Conservation (phyloP, 2,888 invertebrate species). For the Mimachlamys varia region DNA sequence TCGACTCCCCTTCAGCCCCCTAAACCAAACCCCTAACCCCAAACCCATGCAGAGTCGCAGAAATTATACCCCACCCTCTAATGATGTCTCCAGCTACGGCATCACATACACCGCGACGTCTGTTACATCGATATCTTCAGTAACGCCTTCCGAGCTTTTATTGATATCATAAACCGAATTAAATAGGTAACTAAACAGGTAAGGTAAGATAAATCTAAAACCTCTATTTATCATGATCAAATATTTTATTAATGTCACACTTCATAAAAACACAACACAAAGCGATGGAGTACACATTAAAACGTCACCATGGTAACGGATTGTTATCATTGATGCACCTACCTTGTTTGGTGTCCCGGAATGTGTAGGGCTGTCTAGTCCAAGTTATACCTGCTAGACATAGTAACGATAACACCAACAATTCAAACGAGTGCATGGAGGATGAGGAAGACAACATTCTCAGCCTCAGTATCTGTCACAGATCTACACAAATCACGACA, state of each 20-base stretch:
- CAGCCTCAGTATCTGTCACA: constrained; percentile 14
- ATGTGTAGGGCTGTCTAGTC: background rate
- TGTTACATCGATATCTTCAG: too few species aligned
- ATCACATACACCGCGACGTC: background rate
- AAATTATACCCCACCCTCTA: background rate
- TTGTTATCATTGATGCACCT: background rate
- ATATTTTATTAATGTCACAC: too few species aligned
- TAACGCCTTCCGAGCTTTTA: too few species aligned
- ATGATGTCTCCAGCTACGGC: background rate
- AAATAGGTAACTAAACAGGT: too few species aligned
- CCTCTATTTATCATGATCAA: too few species aligned
- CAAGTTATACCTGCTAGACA: background rate
- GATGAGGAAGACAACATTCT: background rate
- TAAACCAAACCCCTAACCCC: background rate
- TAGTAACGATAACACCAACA: background rate
- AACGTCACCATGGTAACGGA: background rate
- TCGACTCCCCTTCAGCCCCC: background rate
- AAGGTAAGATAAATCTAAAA: too few species aligned
- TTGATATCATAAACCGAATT: too few species aligned
- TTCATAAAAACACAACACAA: background rate
- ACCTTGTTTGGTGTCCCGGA: constrained; percentile 15
- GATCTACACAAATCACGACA: constrained; percentile 11
- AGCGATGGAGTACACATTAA: too few species aligned
- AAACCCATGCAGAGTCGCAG: background rate
- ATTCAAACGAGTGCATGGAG: background rate